These are phyloP conservation scores for Harpalus rufipes DNA, from an alignment of 2,888 invertebrate species.

Conservation along the genomic window DNA sequence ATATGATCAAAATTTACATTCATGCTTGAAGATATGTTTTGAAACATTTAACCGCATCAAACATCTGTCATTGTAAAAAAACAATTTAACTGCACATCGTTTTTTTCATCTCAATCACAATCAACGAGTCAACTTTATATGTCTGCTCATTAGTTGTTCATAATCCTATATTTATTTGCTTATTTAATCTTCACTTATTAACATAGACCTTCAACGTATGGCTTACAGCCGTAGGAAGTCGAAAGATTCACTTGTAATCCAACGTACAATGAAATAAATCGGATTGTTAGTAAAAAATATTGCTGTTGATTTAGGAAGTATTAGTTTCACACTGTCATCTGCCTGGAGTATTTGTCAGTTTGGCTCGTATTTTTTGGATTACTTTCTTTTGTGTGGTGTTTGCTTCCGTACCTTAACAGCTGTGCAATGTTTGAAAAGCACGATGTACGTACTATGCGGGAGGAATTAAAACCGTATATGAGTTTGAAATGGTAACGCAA, in stretches of 20 bases:
- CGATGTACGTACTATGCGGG: conserved; percentile 4
- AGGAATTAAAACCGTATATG: background rate
- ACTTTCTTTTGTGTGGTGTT: conserved; percentile 51
- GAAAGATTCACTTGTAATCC: conserved; percentile 32
- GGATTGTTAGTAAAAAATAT: conserved; percentile 16
- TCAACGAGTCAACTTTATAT: background rate
- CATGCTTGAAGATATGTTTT: background rate
- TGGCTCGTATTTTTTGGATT: conserved; percentile 56
- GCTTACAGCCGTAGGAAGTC: conserved; percentile 8
- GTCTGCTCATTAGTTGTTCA: conserved; percentile 6
- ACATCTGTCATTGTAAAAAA: conserved; percentile 20
- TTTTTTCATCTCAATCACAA: conserved; percentile 44
- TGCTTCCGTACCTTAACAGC: conserved; percentile 45
- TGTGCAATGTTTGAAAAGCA: conserved; percentile 53
- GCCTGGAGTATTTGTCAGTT: conserved; percentile 17
- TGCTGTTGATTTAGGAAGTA: conserved; percentile 58
- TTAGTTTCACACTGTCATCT: conserved; percentile 61
- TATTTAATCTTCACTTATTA: conserved; percentile 34
- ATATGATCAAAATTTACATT: conserved; percentile 13
- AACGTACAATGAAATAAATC: conserved; percentile 17
- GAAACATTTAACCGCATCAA: conserved; percentile 13
- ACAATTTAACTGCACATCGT: conserved; percentile 13
- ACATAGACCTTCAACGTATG: conserved; percentile 27
- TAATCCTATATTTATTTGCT: conserved; percentile 23
- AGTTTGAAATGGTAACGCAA: background rate